Evolutionary conservation across 2,888 invertebrate genomes (phyloP).

Genomic region (Epiperipatus broadwayi): DNA sequence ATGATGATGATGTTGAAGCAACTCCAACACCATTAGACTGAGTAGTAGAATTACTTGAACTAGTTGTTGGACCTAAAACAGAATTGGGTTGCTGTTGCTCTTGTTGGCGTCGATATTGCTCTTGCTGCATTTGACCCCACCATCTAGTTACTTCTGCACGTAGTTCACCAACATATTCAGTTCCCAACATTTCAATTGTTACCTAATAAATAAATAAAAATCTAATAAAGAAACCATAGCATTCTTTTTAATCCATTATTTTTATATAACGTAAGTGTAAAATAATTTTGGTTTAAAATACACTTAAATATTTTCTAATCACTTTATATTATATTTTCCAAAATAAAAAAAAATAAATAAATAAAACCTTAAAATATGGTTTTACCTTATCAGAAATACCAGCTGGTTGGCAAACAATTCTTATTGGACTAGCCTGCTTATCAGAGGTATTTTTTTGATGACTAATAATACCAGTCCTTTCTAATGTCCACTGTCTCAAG

Average conservation of each 20-base stretch:
- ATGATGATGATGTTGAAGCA: too few species aligned
- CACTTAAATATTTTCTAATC: background rate
- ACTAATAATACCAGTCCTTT: conserved; percentile 55
- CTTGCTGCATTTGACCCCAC: conserved; percentile 48
- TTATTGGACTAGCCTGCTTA: conserved; percentile 44
- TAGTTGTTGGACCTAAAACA: background rate
- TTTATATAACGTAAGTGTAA: background rate
- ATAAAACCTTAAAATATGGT: background rate
- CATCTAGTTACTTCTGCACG: conserved; percentile 85
- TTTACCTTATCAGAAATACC: conserved; percentile 54
- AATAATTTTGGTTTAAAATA: conserved; percentile 1
- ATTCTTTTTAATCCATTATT: background rate
- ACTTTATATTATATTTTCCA: too few species aligned
- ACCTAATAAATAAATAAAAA: conserved; percentile 32
- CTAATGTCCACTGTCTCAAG: conserved; percentile 67
- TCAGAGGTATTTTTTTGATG: conserved; percentile 46
- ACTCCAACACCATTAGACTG: conserved; percentile 21
- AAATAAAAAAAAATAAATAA: conserved; percentile 8
- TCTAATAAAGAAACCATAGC: background rate
- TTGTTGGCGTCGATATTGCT: conserved; percentile 25
- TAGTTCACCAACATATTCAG: conserved; percentile 76
- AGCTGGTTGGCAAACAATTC: conserved; percentile 67
- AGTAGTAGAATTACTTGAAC: too few species aligned
- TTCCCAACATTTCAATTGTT: conserved; percentile 53
- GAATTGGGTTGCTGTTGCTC: conserved; percentile 18